These are phyloP conservation scores for Linepithema humile DNA, from an alignment of 1,140 invertebrate species.

Conservation along the genomic window DNA sequence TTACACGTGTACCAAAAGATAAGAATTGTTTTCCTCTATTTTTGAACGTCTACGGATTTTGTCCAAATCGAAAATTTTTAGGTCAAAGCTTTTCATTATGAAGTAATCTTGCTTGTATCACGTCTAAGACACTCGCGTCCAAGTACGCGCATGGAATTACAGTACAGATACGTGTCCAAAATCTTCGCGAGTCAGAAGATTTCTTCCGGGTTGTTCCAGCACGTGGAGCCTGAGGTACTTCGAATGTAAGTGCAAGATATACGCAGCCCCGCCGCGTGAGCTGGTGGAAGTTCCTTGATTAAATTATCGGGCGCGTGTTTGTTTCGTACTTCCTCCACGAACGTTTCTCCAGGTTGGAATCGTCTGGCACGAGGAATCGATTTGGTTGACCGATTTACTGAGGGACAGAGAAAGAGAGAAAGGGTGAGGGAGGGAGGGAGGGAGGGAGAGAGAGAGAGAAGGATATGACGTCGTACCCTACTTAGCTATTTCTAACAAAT, in stretches of 20 bases:
- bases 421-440: neutral
- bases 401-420: neutral
- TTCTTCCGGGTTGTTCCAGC: neutral
- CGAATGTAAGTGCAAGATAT: slow-evolving; percentile 29
- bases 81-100: neutral
- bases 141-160: slow-evolving; percentile 33
- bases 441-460: neutral
- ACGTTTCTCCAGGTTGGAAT: slow-evolving; percentile 17
- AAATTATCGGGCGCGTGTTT: slow-evolving; percentile 51
- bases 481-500: slow-evolving; percentile 44
- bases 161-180: slow-evolving; percentile 28
- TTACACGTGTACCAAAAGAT: no score
- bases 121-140: slow-evolving; percentile 2
- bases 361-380: slow-evolving; percentile 36
- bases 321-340: slow-evolving; percentile 7
- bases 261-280: slow-evolving; percentile 14
- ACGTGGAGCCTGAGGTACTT: neutral
- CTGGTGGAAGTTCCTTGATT: slow-evolving; percentile 52
- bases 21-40: no score
- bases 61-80: neutral
- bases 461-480: slow-evolving; percentile 46
- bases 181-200: neutral
- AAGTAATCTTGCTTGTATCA: neutral
- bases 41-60: neutral
- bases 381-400: slow-evolving; percentile 25